Evolutionary conservation across 2,797 vertebrate species (phyloP).

Genomic region (Urocyon cinereoargenteus): DNA sequence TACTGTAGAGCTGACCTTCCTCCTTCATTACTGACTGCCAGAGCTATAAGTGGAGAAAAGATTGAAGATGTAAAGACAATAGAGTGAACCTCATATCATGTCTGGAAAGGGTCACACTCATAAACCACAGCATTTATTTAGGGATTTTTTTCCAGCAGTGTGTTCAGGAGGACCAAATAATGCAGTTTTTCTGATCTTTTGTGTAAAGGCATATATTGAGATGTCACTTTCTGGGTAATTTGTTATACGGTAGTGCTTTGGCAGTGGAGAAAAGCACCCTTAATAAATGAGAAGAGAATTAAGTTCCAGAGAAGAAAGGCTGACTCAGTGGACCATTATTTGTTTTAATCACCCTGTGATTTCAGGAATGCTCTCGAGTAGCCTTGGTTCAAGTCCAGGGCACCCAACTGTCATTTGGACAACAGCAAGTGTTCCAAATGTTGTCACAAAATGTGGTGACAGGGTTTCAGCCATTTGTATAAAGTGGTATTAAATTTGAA

Average conservation of each 20-base stretch:
- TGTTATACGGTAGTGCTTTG: background rate
- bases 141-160: background rate
- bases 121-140: constrained; percentile 16
- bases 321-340: background rate
- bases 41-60: constrained; percentile 34
- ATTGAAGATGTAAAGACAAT: constrained; percentile 22
- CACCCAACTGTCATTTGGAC: background rate
- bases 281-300: background rate
- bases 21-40: constrained; percentile 49
- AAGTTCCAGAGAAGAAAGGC: background rate
- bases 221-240: constrained; percentile 11
- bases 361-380: background rate
- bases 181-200: constrained; percentile 11
- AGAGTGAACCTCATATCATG: background rate
- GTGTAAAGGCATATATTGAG: background rate
- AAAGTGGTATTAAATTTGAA: background rate
- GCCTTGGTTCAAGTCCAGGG: background rate
- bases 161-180: background rate
- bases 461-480: background rate
- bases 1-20: constrained; percentile 65
- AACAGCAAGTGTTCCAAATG: background rate
- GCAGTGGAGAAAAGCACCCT: background rate
- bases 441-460: background rate
- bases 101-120: constrained; percentile 36
- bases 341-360: constrained; percentile 18